Percentiles rank a stretch among this genome's conserved stretches.
phyloP scores from a whole-genome alignment of 2,888 invertebrate species.

The Oxytorus armatus region DNA sequence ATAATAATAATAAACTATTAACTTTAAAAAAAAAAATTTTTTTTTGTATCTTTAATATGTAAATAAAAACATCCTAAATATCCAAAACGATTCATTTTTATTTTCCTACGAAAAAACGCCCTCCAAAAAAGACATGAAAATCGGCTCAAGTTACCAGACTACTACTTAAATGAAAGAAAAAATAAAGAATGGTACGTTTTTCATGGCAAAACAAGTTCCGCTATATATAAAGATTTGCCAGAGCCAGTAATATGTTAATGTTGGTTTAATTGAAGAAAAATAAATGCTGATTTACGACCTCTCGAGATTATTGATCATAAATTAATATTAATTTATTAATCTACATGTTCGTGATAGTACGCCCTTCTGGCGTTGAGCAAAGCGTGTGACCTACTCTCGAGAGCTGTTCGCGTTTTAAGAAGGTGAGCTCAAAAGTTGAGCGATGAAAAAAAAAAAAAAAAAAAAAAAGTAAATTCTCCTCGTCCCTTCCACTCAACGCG shows the following conservation, averaged over 20 bases:
- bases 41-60: no score
- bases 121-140: no score
- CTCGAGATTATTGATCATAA: background rate
- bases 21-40: no score
- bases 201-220: no score
- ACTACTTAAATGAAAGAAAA: no score
- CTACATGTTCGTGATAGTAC: background rate
- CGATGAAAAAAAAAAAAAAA: constrained; percentile 30
- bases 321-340: constrained; percentile 27
- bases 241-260: background rate
- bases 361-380: constrained; percentile 22
- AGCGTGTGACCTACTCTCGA: constrained; percentile 39
- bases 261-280: background rate
- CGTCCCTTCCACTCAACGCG: constrained; percentile 28
- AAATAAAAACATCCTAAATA: no score
- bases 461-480: constrained; percentile 6
- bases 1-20: no score
- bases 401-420: constrained; percentile 31
- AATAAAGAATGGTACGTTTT: no score
- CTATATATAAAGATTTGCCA: background rate
- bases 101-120: no score
- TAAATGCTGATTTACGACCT: background rate
- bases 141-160: no score
- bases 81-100: no score
- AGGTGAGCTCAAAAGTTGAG: constrained; percentile 32